Conservation (phyloP, 92 coral and sea anemone genomes). For the Porites evermanni region DNA sequence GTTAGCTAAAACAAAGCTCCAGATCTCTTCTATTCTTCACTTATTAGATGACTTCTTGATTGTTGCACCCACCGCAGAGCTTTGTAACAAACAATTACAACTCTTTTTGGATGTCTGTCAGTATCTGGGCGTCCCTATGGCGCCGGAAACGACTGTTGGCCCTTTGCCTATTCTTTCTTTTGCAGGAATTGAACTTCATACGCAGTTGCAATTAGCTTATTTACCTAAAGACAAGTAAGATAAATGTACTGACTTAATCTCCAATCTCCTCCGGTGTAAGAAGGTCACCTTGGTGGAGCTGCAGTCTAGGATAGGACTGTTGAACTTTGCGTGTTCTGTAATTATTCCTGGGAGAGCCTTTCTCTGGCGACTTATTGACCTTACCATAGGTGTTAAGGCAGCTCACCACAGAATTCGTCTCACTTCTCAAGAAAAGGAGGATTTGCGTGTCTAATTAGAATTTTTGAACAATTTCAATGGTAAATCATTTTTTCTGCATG, state of each 20-base stretch:
- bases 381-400: too few relatives aligned
- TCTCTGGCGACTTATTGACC: too few relatives aligned
- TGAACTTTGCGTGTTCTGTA: too few relatives aligned
- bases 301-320: too few relatives aligned
- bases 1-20: slow-evolving; percentile 16
- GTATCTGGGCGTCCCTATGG: slow-evolving; percentile 20
- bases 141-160: background rate
- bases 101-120: slow-evolving; percentile 51
- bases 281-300: too few relatives aligned
- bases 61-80: slow-evolving; percentile 29
- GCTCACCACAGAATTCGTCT: background rate
- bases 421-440: too few relatives aligned
- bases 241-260: background rate
- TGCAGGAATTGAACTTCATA: slow-evolving; percentile 23
- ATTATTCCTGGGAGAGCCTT: too few relatives aligned
- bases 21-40: slow-evolving; percentile 24
- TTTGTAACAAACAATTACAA: slow-evolving; percentile 21
- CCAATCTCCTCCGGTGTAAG: too few relatives aligned
- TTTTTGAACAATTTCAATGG: too few relatives aligned
- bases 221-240: background rate
- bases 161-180: slow-evolving; percentile 7
- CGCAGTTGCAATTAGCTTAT: background rate
- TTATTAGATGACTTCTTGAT: slow-evolving; percentile 37
- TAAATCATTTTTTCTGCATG: too few relatives aligned
- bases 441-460: too few relatives aligned